phyloP scores from a whole-genome alignment of 2,797 vertebrate species.

The Bovichtus variegatus region DNA sequence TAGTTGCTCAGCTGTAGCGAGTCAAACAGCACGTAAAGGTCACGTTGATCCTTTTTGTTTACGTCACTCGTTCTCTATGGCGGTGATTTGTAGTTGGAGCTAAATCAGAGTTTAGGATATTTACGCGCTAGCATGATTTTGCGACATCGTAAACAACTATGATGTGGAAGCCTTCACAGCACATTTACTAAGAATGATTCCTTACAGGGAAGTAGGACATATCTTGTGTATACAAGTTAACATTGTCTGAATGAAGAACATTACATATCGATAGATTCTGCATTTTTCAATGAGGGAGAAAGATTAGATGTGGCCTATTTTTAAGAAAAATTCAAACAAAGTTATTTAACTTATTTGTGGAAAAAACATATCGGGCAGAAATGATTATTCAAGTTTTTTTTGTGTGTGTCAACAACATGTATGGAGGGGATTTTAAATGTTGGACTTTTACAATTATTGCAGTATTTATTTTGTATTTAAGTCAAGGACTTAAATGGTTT shows the following conservation, averaged over 20 bases:
- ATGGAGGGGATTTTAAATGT: neutral
- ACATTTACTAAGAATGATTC: neutral
- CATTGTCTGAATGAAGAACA: neutral
- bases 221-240: neutral
- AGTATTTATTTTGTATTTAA: neutral
- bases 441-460: neutral
- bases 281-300: neutral
- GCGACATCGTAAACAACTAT: neutral
- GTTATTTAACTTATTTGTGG: neutral
- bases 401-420: neutral
- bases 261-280: neutral
- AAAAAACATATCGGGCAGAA: neutral
- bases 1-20: neutral
- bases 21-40: neutral
- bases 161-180: too few relatives aligned
- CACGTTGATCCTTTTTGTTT: too few relatives aligned
- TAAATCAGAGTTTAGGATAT: neutral
- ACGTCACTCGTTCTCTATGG: constrained; percentile 2
- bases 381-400: neutral
- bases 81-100: neutral
- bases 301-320: too few relatives aligned
- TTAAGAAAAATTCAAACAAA: too few relatives aligned
- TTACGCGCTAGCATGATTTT: neutral
- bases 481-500: neutral
- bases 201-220: too few relatives aligned